Evolutionary conservation across 2,888 invertebrate species (phyloP).

Genomic region (Spialia ferax): DNA sequence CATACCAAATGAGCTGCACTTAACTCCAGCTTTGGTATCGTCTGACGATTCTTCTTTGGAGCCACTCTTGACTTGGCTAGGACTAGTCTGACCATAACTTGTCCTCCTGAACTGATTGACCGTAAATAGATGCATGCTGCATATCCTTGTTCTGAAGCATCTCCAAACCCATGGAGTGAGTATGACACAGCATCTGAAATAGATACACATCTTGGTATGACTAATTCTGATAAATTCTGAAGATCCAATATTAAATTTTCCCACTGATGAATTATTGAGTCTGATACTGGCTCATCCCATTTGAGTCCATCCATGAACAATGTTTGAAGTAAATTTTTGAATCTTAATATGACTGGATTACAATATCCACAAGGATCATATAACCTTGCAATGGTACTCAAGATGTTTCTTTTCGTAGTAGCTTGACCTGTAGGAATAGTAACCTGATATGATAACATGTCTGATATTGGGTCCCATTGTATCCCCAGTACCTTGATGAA

Average conservation of each 20-base stretch:
- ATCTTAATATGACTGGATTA: slow-evolving; percentile 26
- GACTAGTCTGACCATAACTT: not conserved
- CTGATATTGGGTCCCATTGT: slow-evolving; percentile 16
- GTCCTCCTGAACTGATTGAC: not conserved
- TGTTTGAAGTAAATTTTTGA: slow-evolving; percentile 18
- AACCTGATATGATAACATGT: slow-evolving; percentile 8
- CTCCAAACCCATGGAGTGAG: not conserved
- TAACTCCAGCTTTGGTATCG: slow-evolving; percentile 19
- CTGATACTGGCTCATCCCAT: slow-evolving; percentile 30
- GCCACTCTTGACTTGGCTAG: slow-evolving; percentile 15
- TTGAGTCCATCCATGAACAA: slow-evolving; percentile 27
- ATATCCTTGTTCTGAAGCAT: slow-evolving; percentile 19
- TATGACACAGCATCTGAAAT: not conserved
- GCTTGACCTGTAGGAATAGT: not conserved
- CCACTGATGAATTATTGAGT: slow-evolving; percentile 8
- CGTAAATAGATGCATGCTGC: slow-evolving; percentile 4
- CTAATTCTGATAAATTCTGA: not conserved
- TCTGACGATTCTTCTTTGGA: slow-evolving; percentile 3
- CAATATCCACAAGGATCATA: slow-evolving; percentile 26
- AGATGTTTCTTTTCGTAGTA: not conserved
- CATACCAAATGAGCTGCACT: slow-evolving; percentile 20
- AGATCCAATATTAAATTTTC: slow-evolving; percentile 17
- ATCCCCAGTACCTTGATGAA: slow-evolving; percentile 24
- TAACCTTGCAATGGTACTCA: slow-evolving; percentile 10
- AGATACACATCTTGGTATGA: slow-evolving; percentile 10